Base-by-base conservation (phyloP, 2,888 invertebrate genomes). In the Amphipoea lucens region DNA sequence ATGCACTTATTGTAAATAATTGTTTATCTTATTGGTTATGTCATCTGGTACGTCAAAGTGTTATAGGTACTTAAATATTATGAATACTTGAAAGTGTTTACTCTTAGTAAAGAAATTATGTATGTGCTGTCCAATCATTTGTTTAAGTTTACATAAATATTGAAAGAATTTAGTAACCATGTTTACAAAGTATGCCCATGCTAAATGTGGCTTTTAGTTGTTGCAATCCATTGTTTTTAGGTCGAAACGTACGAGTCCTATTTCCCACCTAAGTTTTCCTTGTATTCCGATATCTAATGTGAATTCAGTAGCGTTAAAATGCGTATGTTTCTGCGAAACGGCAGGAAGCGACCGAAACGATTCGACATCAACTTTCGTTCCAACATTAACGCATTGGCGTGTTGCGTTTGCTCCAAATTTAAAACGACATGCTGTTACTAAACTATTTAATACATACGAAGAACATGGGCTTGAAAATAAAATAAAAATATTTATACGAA, bases 301-400 rank as follows among this genome's bases (percentile, higher is more conserved):
- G 67, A 82, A 87, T 88, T 84, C 79, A 78, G 74, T 78, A 72
- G 83, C 76, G 82, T 84, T 84, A 69, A 82, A 83, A 81, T 80
- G 86, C 89, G 87, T 88, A 82, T 84, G 89, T 76, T 93, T 92
- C 93, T 90, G 75, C 81, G 93, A 92, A 94, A 78, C 81, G 87
- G 88, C 94, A 94, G 94, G 94, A 94, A 93, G 90, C 89, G 84
- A 87, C 80, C 89, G 85, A 90, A 90, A 89, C 88, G 80, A 84
- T 89, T 90, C 87, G 86, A 88, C 88, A 88, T 84, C 87, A 85
- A 88, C 83, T 89, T 89, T 86, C 79, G 81, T 80, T 74, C 78
- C 79, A 85, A 75, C 79, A 83, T 87, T 85, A 87, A 85, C 88
- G 90, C 88, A 91, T 90, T 91, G 74, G 81, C 78, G 70, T 78